phyloP scores from a whole-genome alignment of 2,797 vertebrate species.

The Lithobates pipiens region DNA sequence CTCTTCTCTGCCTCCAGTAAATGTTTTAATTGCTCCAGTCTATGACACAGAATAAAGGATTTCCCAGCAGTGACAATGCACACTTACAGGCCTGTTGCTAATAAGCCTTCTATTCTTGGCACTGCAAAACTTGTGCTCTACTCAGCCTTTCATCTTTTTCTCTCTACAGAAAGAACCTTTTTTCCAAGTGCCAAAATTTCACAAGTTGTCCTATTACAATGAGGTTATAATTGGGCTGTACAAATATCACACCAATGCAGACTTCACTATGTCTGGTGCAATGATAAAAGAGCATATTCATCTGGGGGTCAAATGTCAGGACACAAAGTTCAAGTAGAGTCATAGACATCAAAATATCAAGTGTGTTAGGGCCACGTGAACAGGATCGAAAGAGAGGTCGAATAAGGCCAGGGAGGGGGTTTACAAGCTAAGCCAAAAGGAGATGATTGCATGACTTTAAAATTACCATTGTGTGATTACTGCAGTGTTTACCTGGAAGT shows the following conservation, averaged over 20 bases:
- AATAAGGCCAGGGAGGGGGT: not conserved
- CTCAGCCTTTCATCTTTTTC: constrained; percentile 10
- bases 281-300: not conserved
- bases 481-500: no score
- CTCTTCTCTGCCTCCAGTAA: not conserved
- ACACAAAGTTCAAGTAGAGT: not conserved
- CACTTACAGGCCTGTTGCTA: not conserved
- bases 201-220: not conserved
- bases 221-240: constrained; percentile 6
- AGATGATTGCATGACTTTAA: not conserved
- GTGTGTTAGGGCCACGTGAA: not conserved
- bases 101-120: constrained; percentile 1
- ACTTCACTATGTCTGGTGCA: not conserved
- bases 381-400: not conserved
- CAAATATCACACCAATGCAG: constrained; percentile 3
- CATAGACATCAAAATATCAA: not conserved
- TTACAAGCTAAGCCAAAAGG: not conserved
- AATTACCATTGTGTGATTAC: no score
- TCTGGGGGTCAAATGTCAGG: not conserved
- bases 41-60: not conserved
- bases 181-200: constrained; percentile 7
- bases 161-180: constrained; percentile 9
- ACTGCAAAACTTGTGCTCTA: not conserved
- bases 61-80: not conserved
- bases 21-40: constrained; percentile 8